These are phyloP conservation scores for Antechinus stuartii DNA, from an alignment of 2,113 vertebrate species.

Conservation along the genomic window DNA sequence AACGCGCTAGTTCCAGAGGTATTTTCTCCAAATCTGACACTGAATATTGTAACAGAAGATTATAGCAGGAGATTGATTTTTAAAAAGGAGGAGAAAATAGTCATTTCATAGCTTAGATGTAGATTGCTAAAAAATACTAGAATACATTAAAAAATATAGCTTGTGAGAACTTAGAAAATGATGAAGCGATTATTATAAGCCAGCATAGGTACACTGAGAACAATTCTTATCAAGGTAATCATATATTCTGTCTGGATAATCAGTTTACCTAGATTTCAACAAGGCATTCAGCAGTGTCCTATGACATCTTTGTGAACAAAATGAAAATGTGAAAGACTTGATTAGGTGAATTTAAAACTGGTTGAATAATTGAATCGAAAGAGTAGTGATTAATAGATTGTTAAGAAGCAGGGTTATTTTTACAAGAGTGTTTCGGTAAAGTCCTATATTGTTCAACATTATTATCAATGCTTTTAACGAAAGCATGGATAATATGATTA, in stretches of 20 bases:
- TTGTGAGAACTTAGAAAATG: no score
- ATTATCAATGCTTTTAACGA: background rate
- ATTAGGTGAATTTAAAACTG: background rate
- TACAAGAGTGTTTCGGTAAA: background rate
- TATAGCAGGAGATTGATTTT: background rate
- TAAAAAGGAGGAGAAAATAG: background rate
- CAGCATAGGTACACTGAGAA: background rate
- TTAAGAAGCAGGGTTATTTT: background rate
- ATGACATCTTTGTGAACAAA: background rate
- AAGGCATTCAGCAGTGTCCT: background rate
- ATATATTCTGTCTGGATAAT: background rate
- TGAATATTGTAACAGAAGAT: background rate
- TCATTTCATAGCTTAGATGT: background rate
- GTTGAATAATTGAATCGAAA: background rate
- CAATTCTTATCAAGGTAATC: background rate
- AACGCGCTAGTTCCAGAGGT: background rate
- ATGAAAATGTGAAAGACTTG: background rate
- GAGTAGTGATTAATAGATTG: background rate
- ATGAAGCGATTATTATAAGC: background rate
- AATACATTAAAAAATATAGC: background rate
- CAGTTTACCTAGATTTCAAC: background rate
- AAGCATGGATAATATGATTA: background rate
- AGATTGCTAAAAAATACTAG: background rate
- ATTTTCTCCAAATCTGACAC: background rate
- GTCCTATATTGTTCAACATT: background rate